Base-by-base conservation (phyloP, 2,888 invertebrate species). In the Hybos culiciformis region DNA sequence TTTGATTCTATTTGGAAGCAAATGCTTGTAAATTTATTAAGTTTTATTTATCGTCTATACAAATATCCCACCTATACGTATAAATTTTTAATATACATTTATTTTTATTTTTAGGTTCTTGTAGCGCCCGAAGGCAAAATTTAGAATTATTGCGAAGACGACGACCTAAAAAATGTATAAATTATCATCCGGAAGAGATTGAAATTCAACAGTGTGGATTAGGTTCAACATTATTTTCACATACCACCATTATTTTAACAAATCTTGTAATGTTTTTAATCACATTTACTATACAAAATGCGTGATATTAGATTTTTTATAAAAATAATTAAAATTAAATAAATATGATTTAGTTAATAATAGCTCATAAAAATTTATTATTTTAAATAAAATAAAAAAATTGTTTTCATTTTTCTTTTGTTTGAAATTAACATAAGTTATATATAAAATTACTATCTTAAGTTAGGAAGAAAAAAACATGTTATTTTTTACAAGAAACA, bases 161-260 rank as follows among this genome's bases (percentile, higher is more conserved):
- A 47, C 72, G 84, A 51, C 81, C 80, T 40, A 74, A 78, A 56
- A 81, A 81, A 61, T 90, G 90, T 69, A 83, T 86, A 62, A 87
- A 83, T 52, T 90, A 88, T 66, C 90, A 90, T 64, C 87, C 87
- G 5, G 86, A 88, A 71, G 85, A 79, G 68, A 65, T 66, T 51
- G 63, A 67, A 52, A 67, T 67, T 41, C 66, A 64, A 42, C 67
- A 67, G 41, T 67, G 66, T 51, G 66, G 67, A 32, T 56, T 62
- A 39, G 65, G 62, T 47, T 53, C 60, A 26, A 56, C 56, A 9
- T 45, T 63, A 3, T 48, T 57, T 15, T 56, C 53, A 33, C 56
- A 54, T 47, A 58, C 61, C 39, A 51, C 53, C 31, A 56, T 59
- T 3, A 54, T 63, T 21, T 50, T 57, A 33, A 59, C 59, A 18